These are phyloP conservation scores for Amphiprion percula DNA, from an alignment of 2,113 vertebrate genomes.

Conservation along the genomic window DNA sequence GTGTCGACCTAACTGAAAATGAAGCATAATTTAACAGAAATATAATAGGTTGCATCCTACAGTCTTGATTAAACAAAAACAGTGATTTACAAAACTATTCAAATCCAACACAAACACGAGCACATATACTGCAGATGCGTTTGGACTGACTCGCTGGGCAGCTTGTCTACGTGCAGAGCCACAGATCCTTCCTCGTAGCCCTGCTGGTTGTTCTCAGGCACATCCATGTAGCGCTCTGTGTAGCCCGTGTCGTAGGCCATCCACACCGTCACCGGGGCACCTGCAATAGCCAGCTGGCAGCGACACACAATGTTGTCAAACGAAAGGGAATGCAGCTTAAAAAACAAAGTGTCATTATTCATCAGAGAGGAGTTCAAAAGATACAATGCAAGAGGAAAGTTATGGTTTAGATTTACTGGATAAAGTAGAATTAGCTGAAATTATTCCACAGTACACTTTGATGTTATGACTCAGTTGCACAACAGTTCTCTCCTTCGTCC, in stretches of 20 bases:
- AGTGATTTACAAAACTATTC: background rate
- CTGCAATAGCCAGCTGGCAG: slow-evolving; percentile 93
- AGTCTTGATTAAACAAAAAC: background rate
- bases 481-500: too few species aligned
- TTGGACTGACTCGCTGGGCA: slow-evolving; percentile 94
- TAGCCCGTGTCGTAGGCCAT: slow-evolving; percentile 99
- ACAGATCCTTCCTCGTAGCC: slow-evolving; percentile 97
- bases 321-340: background rate
- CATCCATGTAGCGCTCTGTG: slow-evolving; percentile 97
- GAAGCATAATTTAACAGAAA: background rate
- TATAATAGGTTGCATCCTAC: background rate
- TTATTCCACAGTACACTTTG: too few species aligned
- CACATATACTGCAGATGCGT: background rate
- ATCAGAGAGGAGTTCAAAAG: background rate
- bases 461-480: too few species aligned
- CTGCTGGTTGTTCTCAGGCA: slow-evolving; percentile 96
- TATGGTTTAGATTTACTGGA: too few species aligned
- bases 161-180: slow-evolving; percentile 95
- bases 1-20: background rate
- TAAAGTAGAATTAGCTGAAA: too few species aligned
- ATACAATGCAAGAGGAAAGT: background rate
- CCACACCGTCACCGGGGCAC: slow-evolving; percentile 97
- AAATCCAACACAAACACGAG: background rate
- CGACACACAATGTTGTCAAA: slow-evolving; percentile 4
- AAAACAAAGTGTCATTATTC: background rate